Conservation (phyloP, 2,888 invertebrate genomes). For the Xylota segnis region DNA sequence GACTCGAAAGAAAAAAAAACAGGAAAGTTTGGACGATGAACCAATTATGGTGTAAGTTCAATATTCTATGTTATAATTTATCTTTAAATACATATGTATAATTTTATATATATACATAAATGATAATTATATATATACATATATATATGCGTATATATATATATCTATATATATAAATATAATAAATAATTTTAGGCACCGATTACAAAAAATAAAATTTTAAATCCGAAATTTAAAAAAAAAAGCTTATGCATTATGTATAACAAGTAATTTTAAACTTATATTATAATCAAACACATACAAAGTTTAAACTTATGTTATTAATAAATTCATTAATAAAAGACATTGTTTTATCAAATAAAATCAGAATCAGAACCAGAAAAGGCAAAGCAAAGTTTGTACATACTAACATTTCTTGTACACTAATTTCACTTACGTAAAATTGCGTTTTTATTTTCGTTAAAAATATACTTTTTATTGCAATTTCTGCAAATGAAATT, state of each 20-base stretch:
- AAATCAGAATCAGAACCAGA: constrained; percentile 25
- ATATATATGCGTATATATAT: constrained; percentile 27
- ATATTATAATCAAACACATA: constrained; percentile 27
- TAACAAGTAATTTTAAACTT: constrained; percentile 46
- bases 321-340: constrained; percentile 31
- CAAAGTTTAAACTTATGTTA: constrained; percentile 31
- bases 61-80: constrained; percentile 39
- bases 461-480: background rate
- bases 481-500: background rate
- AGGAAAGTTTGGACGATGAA: constrained; percentile 79
- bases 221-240: constrained; percentile 36
- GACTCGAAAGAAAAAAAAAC: constrained; percentile 78
- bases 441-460: background rate
- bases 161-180: constrained; percentile 38
- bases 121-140: constrained; percentile 5
- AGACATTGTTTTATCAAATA: constrained; percentile 39
- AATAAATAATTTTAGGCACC: constrained; percentile 47
- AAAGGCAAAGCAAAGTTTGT: constrained; percentile 3
- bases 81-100: constrained; percentile 12
- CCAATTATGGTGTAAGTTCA: constrained; percentile 80
- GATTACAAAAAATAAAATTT: constrained; percentile 36
- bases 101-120: constrained; percentile 5
- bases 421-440: background rate
- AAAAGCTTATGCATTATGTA: constrained; percentile 35
- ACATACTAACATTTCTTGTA: background rate